These are phyloP conservation scores for Aptenodytes patagonicus DNA, from an alignment of 2,113 vertebrate genomes.

Conservation along the genomic window DNA sequence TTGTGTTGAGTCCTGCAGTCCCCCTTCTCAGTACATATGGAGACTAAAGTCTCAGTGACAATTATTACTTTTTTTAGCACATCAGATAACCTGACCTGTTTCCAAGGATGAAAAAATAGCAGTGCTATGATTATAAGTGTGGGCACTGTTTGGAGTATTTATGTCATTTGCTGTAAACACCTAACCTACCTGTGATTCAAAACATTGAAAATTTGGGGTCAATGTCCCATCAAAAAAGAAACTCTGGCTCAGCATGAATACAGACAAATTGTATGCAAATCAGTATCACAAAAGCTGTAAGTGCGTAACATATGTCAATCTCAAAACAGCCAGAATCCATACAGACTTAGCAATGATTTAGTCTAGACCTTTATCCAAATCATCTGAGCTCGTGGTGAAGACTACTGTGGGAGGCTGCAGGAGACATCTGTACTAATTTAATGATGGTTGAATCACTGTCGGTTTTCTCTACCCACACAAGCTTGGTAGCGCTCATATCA, in stretches of 20 bases:
- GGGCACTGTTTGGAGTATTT: background rate
- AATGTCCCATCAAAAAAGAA: background rate
- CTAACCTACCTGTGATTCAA: background rate
- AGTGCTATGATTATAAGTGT: background rate
- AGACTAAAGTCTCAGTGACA: background rate
- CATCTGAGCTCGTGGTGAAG: background rate
- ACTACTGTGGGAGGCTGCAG: constrained; percentile 9
- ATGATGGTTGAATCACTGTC: constrained; percentile 25
- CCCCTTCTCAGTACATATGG: background rate
- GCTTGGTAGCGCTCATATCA: background rate
- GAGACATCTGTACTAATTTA: constrained; percentile 57
- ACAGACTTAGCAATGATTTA: constrained; percentile 1
- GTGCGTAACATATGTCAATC: constrained; percentile 15
- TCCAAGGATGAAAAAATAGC: background rate
- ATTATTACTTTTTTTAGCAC: background rate
- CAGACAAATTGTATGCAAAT: background rate
- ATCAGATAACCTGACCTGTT: background rate
- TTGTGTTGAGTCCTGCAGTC: background rate
- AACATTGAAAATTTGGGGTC: background rate
- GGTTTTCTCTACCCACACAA: constrained; percentile 23
- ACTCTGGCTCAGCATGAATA: background rate
- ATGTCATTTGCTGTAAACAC: background rate
- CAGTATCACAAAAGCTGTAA: background rate
- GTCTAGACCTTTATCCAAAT: constrained; percentile 42
- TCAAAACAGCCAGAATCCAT: background rate